These are phyloP conservation scores for Polydrusus pterygomalis DNA, from an alignment of 2,888 invertebrate genomes.

Conservation along the genomic window DNA sequence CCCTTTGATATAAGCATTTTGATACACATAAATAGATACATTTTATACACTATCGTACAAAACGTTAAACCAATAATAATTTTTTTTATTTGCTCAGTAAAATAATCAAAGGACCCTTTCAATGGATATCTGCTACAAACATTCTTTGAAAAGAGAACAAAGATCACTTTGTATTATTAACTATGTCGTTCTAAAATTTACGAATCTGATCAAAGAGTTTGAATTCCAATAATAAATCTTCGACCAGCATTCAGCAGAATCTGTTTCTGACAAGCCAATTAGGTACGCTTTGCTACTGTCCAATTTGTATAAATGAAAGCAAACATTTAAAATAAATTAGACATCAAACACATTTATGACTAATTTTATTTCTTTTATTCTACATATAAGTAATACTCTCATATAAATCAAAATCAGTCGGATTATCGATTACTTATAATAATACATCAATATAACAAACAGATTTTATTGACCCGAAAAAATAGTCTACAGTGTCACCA, in stretches of 20 bases:
- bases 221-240: constrained; percentile 48
- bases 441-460: no score
- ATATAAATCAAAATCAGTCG: no score
- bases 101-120: neutral
- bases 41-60: no score
- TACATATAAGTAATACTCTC: no score
- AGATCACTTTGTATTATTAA: constrained; percentile 45
- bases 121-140: constrained; percentile 11
- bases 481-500: no score
- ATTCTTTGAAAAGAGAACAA: constrained; percentile 32
- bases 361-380: neutral
- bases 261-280: constrained; percentile 48
- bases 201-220: constrained; percentile 47
- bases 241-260: constrained; percentile 27
- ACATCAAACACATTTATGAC: constrained; percentile 10
- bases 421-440: neutral
- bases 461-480: no score
- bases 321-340: constrained; percentile 34
- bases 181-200: constrained; percentile 34
- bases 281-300: constrained; percentile 41
- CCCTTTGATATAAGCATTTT: no score
- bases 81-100: neutral
- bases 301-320: constrained; percentile 45
- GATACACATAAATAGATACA: no score
- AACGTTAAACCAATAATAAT: no score